Percentiles rank a stretch among this genome's conserved stretches.
Evolutionary conservation across 2,113 vertebrate genomes (phyloP).

Genomic region (Sebastes schlegelii): DNA sequence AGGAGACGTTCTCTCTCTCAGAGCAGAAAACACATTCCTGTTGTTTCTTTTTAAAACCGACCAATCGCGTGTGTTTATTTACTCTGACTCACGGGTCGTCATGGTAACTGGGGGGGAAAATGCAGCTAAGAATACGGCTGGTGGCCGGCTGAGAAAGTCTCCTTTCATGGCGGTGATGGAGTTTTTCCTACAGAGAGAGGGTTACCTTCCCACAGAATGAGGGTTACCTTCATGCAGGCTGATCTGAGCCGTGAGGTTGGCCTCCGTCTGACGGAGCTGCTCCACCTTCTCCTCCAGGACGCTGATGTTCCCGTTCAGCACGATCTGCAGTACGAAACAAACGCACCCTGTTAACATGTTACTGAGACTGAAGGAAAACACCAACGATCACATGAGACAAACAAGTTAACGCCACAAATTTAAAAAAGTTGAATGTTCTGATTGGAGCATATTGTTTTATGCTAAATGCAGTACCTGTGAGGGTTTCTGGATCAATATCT

Average conservation of each 20-base stretch:
- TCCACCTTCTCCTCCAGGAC: constrained; percentile 59
- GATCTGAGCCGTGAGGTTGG: constrained; percentile 73
- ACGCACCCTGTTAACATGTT: too few relatives aligned
- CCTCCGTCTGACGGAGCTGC: constrained; percentile 55
- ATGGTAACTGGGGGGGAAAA: constrained; percentile 69
- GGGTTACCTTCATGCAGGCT: constrained; percentile 67
- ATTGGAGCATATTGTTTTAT: too few relatives aligned
- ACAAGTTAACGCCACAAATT: too few relatives aligned
- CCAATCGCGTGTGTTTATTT: constrained; percentile 72
- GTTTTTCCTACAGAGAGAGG: constrained; percentile 67
- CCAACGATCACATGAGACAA: too few relatives aligned
- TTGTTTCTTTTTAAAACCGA: constrained; percentile 9
- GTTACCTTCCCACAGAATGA: constrained; percentile 41
- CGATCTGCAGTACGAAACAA: constrained; percentile 52
- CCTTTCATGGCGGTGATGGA: constrained; percentile 74
- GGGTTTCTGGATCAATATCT: too few relatives aligned
- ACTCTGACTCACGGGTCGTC: constrained; percentile 61
- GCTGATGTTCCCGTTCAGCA: constrained; percentile 72
- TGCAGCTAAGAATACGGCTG: constrained; percentile 70
- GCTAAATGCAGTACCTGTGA: too few relatives aligned
- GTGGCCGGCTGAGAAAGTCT: constrained; percentile 54
- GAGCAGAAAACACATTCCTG: constrained; percentile 7
- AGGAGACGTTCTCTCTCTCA: neutral
- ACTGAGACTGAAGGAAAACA: too few relatives aligned
- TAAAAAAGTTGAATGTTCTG: too few relatives aligned